A percentile compares a stretch with the other conserved stretches of the same genome.
Conservation (phyloP, 2,113 vertebrate species). For the Pluvialis apricaria region DNA sequence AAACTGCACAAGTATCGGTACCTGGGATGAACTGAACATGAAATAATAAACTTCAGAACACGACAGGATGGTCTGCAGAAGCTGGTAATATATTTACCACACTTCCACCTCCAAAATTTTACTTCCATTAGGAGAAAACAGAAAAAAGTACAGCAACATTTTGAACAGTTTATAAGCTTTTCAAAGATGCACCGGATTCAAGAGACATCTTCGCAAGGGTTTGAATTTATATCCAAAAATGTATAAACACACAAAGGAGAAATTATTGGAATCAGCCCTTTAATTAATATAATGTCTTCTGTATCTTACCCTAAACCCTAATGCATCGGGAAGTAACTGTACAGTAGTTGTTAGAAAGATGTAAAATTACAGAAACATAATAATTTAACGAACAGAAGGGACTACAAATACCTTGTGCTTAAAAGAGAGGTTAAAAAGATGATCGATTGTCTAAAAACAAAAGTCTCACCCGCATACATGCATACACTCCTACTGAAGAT, state of each 20-base stretch:
- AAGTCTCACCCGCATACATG: background rate
- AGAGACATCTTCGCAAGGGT: background rate
- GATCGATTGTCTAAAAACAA: background rate
- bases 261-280: background rate
- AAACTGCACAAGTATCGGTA: background rate
- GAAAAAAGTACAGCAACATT: background rate
- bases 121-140: background rate
- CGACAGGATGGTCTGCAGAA: background rate
- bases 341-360: rapidly evolving
- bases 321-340: background rate
- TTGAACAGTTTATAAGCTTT: background rate
- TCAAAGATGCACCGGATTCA: rapidly evolving
- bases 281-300: background rate
- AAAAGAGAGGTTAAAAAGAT: background rate
- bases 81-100: background rate
- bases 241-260: background rate
- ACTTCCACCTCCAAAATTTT: background rate
- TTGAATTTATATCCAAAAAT: background rate
- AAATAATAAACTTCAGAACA: background rate
- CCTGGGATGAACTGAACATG: background rate
- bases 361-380: background rate
- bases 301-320: background rate
- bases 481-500: background rate
- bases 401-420: background rate
- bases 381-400: background rate